A percentile compares a stretch with the other conserved stretches of the same genome.
Conservation (phyloP, 2,113 vertebrate species). For the Taxidea taxus region DNA sequence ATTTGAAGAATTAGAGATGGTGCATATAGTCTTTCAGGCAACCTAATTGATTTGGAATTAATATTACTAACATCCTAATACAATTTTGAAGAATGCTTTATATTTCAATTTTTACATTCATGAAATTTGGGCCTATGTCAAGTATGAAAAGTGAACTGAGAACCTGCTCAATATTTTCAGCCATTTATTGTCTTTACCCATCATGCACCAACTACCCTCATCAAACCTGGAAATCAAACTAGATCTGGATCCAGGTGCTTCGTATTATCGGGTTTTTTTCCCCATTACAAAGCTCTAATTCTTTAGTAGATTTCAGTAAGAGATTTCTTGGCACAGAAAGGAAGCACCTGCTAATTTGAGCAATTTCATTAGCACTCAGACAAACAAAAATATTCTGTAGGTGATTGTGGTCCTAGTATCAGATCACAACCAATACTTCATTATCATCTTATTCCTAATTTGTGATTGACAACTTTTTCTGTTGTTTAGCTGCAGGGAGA, state of each 20-base stretch:
- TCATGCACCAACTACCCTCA: background rate
- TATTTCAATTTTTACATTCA: background rate
- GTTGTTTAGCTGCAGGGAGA: background rate
- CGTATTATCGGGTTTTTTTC: background rate
- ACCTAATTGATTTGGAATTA: background rate
- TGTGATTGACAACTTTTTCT: background rate
- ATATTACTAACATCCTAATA: background rate
- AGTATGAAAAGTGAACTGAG: background rate
- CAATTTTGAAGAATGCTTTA: background rate
- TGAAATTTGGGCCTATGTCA: background rate
- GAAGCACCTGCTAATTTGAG: conserved; percentile 1
- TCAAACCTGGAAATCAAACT: background rate
- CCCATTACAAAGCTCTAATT: background rate
- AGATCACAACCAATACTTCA: conserved; percentile 4
- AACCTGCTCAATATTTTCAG: background rate
- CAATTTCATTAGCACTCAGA: background rate
- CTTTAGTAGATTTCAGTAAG: background rate
- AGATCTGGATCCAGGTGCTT: background rate
- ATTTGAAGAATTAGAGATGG: background rate
- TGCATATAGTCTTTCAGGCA: background rate
- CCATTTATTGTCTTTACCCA: background rate
- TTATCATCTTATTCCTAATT: conserved; percentile 10
- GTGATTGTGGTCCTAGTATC: background rate
- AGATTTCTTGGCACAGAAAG: conserved; percentile 44
- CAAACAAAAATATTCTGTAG: conserved; percentile 25